Conservation (phyloP, 2,797 vertebrate species). For the Mormyrops boulengeri region DNA sequence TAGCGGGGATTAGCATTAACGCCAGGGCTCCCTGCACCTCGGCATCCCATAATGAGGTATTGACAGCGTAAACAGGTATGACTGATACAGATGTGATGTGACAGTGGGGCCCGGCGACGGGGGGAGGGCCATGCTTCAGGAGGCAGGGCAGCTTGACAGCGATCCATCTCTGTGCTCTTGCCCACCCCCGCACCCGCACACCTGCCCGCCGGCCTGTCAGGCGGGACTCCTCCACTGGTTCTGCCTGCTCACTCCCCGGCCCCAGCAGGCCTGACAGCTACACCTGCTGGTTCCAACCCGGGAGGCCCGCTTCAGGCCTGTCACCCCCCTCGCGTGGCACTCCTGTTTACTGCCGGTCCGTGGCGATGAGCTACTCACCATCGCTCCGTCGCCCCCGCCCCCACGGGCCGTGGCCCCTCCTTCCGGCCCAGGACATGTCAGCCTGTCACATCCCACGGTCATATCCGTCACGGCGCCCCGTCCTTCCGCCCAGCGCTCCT, state of each 20-base stretch:
- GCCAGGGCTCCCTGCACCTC: neutral
- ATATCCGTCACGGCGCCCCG: constrained; percentile 27
- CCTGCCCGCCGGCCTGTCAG: constrained; percentile 10
- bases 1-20: neutral
- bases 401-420: neutral
- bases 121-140: constrained; percentile 22
- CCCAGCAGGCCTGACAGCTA: constrained; percentile 35
- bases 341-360: neutral
- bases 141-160: constrained; percentile 23
- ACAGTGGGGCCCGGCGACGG: constrained; percentile 28
- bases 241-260: constrained; percentile 25
- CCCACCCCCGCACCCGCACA: neutral
- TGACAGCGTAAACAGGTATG: constrained; percentile 48
- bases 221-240: constrained; percentile 23
- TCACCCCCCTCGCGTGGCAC: neutral
- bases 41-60: constrained; percentile 36
- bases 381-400: constrained; percentile 26
- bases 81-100: constrained; percentile 44
- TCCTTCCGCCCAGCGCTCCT: constrained; percentile 26
- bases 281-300: constrained; percentile 43
- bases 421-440: constrained; percentile 27
- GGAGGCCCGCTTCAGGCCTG: constrained; percentile 31
- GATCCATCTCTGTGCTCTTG: neutral
- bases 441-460: constrained; percentile 20
- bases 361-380: neutral